Evolutionary conservation across 2,888 invertebrate species (phyloP).

Genomic region (Heliconius ethilla): DNA sequence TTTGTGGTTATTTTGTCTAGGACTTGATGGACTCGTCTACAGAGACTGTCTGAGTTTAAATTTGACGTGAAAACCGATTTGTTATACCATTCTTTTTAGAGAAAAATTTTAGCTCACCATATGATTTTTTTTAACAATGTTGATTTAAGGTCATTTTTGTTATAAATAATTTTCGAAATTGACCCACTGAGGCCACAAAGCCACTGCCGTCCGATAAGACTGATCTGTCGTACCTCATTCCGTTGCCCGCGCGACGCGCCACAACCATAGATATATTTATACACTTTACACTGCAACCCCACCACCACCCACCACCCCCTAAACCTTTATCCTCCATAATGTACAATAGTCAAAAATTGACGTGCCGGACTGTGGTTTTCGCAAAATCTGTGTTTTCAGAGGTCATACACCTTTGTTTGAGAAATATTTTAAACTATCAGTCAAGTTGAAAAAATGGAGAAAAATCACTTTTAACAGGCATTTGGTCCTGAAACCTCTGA

Average conservation of each 20-base stretch:
- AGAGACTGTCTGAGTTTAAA: neutral
- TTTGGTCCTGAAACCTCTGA: conserved; percentile 25
- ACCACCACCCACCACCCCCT: conserved; percentile 51
- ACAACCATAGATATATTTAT: conserved; percentile 73
- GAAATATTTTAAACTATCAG: too few species aligned
- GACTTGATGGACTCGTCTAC: neutral
- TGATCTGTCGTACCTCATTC: conserved; percentile 60
- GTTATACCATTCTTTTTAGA: neutral
- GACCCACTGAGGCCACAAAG: conserved; percentile 22
- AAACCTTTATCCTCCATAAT: conserved; percentile 67
- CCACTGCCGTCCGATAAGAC: conserved; percentile 66
- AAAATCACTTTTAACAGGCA: neutral
- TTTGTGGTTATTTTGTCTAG: conserved; percentile 26
- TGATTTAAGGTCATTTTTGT: too few species aligned
- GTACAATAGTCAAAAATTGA: conserved; percentile 71
- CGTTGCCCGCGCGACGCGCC: conserved; percentile 62
- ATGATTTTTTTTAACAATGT: too few species aligned
- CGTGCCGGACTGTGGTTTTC: conserved; percentile 62
- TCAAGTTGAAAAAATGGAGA: neutral
- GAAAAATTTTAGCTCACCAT: too few species aligned
- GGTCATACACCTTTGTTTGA: neutral
- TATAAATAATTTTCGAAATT: conserved; percentile 1
- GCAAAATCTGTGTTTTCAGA: conserved; percentile 22
- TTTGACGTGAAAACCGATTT: conserved; percentile 1
- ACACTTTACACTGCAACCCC: conserved; percentile 66